Conservation (phyloP, 1,140 invertebrate genomes). For the Zaprionus vittiger region DNA sequence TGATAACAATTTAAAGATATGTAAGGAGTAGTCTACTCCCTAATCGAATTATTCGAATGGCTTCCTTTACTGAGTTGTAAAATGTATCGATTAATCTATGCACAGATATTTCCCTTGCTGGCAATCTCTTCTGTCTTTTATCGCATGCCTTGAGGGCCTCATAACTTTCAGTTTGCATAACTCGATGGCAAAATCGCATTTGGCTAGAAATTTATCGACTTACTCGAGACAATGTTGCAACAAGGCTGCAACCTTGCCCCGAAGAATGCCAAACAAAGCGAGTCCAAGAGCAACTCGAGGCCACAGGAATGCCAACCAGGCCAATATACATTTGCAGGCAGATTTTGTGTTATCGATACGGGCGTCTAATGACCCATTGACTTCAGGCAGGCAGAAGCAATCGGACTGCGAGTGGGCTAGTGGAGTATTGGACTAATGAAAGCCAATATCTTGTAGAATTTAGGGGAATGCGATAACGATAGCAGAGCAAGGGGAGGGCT, state of each 20-base stretch:
- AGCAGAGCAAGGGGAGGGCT: constrained; percentile 18
- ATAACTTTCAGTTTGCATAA: constrained; percentile 26
- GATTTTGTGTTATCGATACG: constrained; percentile 63
- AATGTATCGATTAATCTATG: not conserved
- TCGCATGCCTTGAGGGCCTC: constrained; percentile 3
- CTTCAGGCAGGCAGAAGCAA: constrained; percentile 21
- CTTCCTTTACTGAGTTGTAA: not conserved
- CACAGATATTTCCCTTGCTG: not conserved
- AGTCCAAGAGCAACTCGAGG: not conserved
- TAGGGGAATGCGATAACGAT: constrained; percentile 37
- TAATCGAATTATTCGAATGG: not conserved
- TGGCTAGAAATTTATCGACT: constrained; percentile 22
- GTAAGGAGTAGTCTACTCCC: too few species aligned
- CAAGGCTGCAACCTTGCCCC: constrained; percentile 9
- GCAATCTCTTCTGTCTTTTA: not conserved
- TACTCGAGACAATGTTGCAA: constrained; percentile 14
- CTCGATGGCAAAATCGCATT: constrained; percentile 17
- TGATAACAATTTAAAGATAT: not conserved
- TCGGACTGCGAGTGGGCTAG: not conserved
- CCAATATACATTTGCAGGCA: constrained; percentile 61
- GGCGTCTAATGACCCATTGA: constrained; percentile 70
- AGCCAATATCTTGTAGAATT: constrained; percentile 75
- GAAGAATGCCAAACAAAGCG: constrained; percentile 12
- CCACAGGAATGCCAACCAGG: constrained; percentile 20
- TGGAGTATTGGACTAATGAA: constrained; percentile 69